Evolutionary conservation across 2,888 invertebrate genomes (phyloP), one percentile per base, ranked within the genome.

Genomic region (Hirtodrosophila histrioides): DNA sequence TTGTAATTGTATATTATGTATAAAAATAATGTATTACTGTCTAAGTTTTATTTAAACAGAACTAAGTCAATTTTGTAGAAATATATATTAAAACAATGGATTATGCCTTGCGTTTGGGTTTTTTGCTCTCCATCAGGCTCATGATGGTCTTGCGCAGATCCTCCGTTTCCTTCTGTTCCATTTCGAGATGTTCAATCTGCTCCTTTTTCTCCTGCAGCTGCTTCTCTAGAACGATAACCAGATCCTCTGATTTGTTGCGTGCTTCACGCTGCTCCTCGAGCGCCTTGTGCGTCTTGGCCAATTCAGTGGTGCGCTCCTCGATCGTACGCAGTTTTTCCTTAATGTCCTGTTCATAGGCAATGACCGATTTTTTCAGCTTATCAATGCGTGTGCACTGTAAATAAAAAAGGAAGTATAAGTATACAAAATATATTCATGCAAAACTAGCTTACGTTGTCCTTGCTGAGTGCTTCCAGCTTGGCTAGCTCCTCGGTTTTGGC

Each of bases 81-180:
- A 12, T 40, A 40, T 36, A 41, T 45, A 23, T 23, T 48, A 69
- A n/a, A 45, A 46, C 1, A 10, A 29, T 7, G 8, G 9, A 12
- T 49, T 43, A 72, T 27, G 66, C 45, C 62, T 91, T 91, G 33
- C 91, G 81, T 56, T 91, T 91, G 7, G 91, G 90, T 61, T 90
- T 90, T 75, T 91, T 91, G 74, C 91, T 91, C 56, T 91, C 91
- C 91, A 91, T 91, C 4, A 91, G 78, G 67, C 91, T 91, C 76
- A 91, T 85, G 44, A 91, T 91, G 4, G 91, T 91, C 73, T 91
- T 91, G 27, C 91, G 89, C 76, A 91, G 62, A 55, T 91, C 91
- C 65, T 91, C 91, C 0, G 91, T 91, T 76, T 91, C 91, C 62
- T 88, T 90, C 3, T 90, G 74, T 68, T 91, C 91, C 55, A 74